Evolutionary conservation across 2,888 invertebrate genomes (phyloP).

Genomic region (Epistrophe grossulariae): DNA sequence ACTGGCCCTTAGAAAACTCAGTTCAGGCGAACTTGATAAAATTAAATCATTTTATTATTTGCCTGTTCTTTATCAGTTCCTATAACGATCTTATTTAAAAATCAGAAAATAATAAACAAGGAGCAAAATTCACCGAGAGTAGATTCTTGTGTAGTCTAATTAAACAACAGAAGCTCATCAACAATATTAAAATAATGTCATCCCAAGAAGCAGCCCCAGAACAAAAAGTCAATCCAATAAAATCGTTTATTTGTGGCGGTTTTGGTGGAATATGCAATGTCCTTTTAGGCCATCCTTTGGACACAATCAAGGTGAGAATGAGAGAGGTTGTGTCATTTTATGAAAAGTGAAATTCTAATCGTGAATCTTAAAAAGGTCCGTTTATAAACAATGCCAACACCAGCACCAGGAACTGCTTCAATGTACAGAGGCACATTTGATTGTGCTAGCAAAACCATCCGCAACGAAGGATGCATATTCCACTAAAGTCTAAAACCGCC

Average conservation of each 20-base stretch:
- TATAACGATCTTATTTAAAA: not conserved
- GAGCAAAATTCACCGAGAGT: conserved; percentile 43
- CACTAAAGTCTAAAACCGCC: conserved; percentile 99
- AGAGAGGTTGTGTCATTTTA: not conserved
- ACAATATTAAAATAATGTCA: conserved; percentile 37
- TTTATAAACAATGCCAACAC: conserved; percentile 96
- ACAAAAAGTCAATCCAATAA: conserved; percentile 88
- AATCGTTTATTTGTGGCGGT: conserved; percentile 98
- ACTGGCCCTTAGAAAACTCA: too few species aligned
- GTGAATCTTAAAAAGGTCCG: conserved; percentile 88
- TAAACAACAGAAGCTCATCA: too few species aligned
- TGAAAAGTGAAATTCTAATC: not conserved
- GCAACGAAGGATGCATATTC: conserved; percentile 97
- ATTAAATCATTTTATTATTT: not conserved
- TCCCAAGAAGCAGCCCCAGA: conserved; percentile 27
- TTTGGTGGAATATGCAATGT: conserved; percentile 98
- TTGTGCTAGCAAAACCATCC: conserved; percentile 95
- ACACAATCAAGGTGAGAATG: conserved; percentile 92
- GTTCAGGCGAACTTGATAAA: conserved; percentile 7
- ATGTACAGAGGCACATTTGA: conserved; percentile 96
- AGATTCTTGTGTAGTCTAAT: not conserved
- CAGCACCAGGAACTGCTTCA: conserved; percentile 90
- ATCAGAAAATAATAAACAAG: not conserved
- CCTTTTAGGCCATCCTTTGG: conserved; percentile 97
- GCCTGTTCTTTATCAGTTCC: not conserved